Evolutionary conservation across 1,140 invertebrate species (phyloP), one percentile per base, ranked within the genome.

Genomic region (Aphidius ervi): DNA sequence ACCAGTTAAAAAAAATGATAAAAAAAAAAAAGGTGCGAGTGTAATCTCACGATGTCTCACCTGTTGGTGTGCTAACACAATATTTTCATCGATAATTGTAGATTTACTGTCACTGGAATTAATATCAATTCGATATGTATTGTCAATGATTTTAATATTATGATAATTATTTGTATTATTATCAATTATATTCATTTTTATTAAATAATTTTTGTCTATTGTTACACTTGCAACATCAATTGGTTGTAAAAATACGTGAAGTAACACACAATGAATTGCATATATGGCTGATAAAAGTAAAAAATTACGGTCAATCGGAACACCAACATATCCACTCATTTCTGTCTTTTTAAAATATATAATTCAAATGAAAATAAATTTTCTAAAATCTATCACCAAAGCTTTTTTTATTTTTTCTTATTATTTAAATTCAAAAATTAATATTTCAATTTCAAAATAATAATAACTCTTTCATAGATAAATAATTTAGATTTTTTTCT

Each of bases 241-340:
- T 9, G 63, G 59, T 20, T 53, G 54, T 6, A 64, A 9, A 56
- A 59, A 62, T 20, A 62, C 50, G 41, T 67, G 64, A 7, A 67
- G 46, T 23, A 67, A 49, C 5, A 65, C 41, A 37, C 62, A 49
- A 41, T 67, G 66, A 9, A 63, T 63, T 7, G 57, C 63, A 46
- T 67, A 67, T 40, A 67, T 67, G 23, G 66, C 62, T 43, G 63
- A 23, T 9, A 67, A 46, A 41, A 62, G 65, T 6, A 67, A 50
- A 48, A 63, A 65, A 45, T 63, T 67, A 40, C 62, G 59, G 50
- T 67, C 66, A 41, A 59, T 54, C n/a, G 10, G 45, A 7, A 48
- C 46, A 37, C 16, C 49, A 20, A 48, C 46, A 60, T 55, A 46
- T 8, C 56, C 53, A 45, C 58, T 67, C 65, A 66, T 66, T 50